Percentiles rank a stretch among this genome's conserved stretches.
These are phyloP conservation scores for Mamestra configurata DNA, from an alignment of 1,140 invertebrate species.

Conservation along the genomic window DNA sequence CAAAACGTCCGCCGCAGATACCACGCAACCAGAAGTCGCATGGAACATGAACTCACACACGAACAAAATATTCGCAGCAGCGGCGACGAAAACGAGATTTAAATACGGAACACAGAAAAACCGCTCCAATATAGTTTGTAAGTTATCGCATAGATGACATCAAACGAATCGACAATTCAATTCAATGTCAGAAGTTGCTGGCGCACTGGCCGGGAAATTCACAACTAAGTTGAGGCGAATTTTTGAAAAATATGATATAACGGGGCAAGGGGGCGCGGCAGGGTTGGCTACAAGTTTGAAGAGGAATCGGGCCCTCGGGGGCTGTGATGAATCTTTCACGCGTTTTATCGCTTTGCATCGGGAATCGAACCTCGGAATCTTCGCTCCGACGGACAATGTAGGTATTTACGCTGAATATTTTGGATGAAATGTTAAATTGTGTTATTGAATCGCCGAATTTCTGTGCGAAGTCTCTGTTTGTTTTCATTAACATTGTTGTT, in stretches of 20 bases:
- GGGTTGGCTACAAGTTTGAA: conserved; percentile 77
- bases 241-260: conserved; percentile 83
- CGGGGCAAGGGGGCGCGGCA: conserved; percentile 68
- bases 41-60: background rate
- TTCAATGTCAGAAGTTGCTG: conserved; percentile 69
- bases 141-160: conserved; percentile 61
- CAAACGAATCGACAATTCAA: conserved; percentile 67
- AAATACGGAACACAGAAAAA: conserved; percentile 44
- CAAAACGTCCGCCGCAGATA: background rate
- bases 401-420: conserved; percentile 62
- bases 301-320: conserved; percentile 77
- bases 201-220: conserved; percentile 62
- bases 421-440: conserved; percentile 37
- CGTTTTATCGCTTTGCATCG: conserved; percentile 82
- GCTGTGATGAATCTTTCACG: conserved; percentile 83
- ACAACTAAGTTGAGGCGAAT: conserved; percentile 70
- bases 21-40: conserved; percentile 10
- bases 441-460: conserved; percentile 21
- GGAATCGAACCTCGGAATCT: conserved; percentile 74
- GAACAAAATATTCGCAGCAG: conserved; percentile 13
- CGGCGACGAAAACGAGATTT: conserved; percentile 29
- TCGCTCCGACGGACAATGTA: conserved; percentile 48
- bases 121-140: conserved; percentile 54
- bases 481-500: conserved; percentile 33
- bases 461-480: background rate